Conservation (phyloP, 2,888 invertebrate genomes). For the Epinotia bilunana region DNA sequence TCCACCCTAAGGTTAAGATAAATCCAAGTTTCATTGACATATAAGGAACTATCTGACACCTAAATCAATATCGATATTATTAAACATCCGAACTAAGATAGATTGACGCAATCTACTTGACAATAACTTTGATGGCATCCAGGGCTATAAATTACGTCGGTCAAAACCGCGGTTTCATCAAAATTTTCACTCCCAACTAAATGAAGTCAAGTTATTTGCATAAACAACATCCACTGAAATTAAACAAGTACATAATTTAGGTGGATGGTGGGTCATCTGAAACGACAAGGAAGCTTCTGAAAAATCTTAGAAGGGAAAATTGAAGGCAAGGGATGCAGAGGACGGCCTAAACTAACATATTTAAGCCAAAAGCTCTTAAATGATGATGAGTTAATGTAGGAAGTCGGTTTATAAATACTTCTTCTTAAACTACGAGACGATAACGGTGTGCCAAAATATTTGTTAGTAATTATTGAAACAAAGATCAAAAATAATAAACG, state of each 20-base stretch:
- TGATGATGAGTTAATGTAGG: too few species aligned
- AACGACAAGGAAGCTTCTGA: background rate
- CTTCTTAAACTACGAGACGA: too few species aligned
- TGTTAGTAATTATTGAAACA: too few species aligned
- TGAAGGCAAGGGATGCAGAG: too few species aligned
- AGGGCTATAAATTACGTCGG: conserved; percentile 27
- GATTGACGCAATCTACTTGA: too few species aligned
- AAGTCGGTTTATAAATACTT: too few species aligned
- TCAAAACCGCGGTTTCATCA: conserved; percentile 18
- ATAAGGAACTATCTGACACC: background rate
- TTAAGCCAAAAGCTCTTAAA: too few species aligned
- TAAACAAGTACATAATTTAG: background rate
- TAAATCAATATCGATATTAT: conserved; percentile 19
- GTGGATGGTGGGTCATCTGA: too few species aligned
- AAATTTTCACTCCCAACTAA: conserved; percentile 26
- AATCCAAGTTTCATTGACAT: background rate
- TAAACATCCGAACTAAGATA: conserved; percentile 18
- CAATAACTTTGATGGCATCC: conserved; percentile 30
- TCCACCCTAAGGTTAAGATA: background rate
- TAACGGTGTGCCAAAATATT: too few species aligned
- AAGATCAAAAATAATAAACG: too few species aligned
- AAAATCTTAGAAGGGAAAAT: background rate
- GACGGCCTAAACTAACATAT: too few species aligned
- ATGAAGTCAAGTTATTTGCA: conserved; percentile 28
- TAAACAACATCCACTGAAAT: conserved; percentile 19